A percentile compares a stretch with the other conserved stretches of the same genome.
Conservation (phyloP, 2,113 vertebrate species). For the Lophius piscatorius region DNA sequence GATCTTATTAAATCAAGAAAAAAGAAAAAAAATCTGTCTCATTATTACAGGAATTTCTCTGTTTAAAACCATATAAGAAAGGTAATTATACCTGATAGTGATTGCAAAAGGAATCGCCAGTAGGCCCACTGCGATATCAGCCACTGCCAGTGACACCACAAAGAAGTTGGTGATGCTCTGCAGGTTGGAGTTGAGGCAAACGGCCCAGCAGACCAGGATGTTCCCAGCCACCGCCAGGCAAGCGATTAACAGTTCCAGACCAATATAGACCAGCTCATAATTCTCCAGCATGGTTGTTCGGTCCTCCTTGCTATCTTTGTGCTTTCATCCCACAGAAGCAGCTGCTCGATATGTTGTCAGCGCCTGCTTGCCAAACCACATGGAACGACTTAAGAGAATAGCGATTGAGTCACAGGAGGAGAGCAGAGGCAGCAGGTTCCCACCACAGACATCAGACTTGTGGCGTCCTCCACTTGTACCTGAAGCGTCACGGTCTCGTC, state of each 20-base stretch:
- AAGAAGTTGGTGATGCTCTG: constrained; percentile 98
- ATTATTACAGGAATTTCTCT: background rate
- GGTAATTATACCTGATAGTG: constrained; percentile 73
- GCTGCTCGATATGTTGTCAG: constrained; percentile 27
- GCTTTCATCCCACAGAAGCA: constrained; percentile 55
- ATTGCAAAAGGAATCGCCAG: constrained; percentile 96
- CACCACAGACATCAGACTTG: constrained; percentile 11
- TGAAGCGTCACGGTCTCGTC: constrained; percentile 15
- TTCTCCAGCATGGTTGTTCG: constrained; percentile 79
- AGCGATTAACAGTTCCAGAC: constrained; percentile 90
- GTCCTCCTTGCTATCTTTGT: constrained; percentile 32
- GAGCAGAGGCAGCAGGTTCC: constrained; percentile 41
- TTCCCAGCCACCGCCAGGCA: constrained; percentile 92
- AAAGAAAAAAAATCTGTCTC: background rate
- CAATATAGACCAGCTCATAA: constrained; percentile 83
- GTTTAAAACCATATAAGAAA: background rate
- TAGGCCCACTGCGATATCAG: constrained; percentile 93
- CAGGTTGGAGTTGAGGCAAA: constrained; percentile 92
- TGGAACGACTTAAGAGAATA: background rate
- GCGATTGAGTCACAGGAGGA: constrained; percentile 16
- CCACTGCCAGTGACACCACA: constrained; percentile 92
- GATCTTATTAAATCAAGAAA: background rate
- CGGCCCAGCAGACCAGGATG: constrained; percentile 94
- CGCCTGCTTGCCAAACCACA: constrained; percentile 20
- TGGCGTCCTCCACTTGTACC: background rate